Evolutionary conservation across 2,888 invertebrate genomes (phyloP).

Genomic region (Epistrophe eligans): DNA sequence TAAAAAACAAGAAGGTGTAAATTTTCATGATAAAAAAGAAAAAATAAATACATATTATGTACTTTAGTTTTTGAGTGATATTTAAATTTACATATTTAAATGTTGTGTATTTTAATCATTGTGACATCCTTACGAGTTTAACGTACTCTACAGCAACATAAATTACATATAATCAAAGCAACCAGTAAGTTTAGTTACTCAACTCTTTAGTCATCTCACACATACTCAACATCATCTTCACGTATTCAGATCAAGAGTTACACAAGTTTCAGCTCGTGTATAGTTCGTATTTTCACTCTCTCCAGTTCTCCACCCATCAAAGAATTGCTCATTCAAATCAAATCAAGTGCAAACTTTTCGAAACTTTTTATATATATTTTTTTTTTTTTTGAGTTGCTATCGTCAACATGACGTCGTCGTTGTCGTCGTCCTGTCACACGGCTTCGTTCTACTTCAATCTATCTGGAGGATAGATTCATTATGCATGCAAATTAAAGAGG

Average conservation of each 20-base stretch:
- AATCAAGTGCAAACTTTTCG: slow-evolving; percentile 71
- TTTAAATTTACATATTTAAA: too few species aligned
- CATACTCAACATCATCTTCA: slow-evolving; percentile 45
- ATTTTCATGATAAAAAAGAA: too few species aligned
- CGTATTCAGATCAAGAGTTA: slow-evolving; percentile 69
- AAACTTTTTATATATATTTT: slow-evolving; percentile 59
- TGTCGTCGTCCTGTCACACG: slow-evolving; percentile 52
- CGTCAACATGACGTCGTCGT: not conserved
- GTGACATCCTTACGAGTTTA: not conserved
- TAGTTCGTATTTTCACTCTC: slow-evolving; percentile 52
- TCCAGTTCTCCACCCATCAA: slow-evolving; percentile 37
- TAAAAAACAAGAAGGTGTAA: too few species aligned
- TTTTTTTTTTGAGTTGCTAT: slow-evolving; percentile 22
- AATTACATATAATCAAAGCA: slow-evolving; percentile 32
- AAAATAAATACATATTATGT: too few species aligned
- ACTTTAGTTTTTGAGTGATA: too few species aligned
- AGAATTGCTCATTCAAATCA: slow-evolving; percentile 70
- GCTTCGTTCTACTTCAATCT: slow-evolving; percentile 58
- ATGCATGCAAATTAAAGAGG: slow-evolving; percentile 76
- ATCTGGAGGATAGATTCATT: slow-evolving; percentile 68
- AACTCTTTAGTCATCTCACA: slow-evolving; percentile 39
- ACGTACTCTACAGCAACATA: not conserved
- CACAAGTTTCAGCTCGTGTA: slow-evolving; percentile 59
- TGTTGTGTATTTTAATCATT: not conserved
- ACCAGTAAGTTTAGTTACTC: slow-evolving; percentile 51